phyloP scores from a whole-genome alignment of 2,888 invertebrate genomes.

The Xestia xanthographa region DNA sequence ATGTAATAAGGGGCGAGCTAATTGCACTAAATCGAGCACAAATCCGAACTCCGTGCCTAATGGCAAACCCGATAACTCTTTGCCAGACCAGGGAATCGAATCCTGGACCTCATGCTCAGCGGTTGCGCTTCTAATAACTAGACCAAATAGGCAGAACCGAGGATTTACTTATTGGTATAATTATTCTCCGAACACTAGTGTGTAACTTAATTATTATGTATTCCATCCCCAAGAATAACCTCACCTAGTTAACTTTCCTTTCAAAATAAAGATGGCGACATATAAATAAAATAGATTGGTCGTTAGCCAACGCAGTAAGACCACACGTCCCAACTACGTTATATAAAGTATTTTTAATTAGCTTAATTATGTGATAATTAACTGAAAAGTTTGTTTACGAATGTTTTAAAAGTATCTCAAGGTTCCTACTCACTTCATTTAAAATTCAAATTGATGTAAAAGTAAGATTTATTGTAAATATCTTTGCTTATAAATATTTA shows the following conservation, averaged over 20 bases:
- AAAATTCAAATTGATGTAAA: conserved; percentile 64
- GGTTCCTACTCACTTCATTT: conserved; percentile 55
- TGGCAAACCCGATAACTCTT: neutral
- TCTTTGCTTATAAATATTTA: conserved; percentile 55
- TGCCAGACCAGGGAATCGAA: neutral
- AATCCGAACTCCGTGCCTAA: neutral
- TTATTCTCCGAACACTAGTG: neutral
- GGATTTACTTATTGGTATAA: neutral
- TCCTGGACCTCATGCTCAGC: neutral
- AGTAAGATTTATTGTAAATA: conserved; percentile 57
- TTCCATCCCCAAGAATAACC: conserved; percentile 1
- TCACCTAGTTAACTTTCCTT: conserved; percentile 25
- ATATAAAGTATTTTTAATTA: conserved; percentile 68
- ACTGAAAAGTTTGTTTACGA: conserved; percentile 69
- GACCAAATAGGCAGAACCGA: neutral
- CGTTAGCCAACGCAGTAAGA: conserved; percentile 51
- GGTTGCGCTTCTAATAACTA: neutral
- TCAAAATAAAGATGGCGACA: conserved; percentile 35
- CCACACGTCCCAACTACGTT: conserved; percentile 64
- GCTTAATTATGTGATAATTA: conserved; percentile 72
- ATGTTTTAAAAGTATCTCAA: conserved; percentile 64
- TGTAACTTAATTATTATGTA: neutral
- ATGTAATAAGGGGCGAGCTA: neutral
- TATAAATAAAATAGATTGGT: conserved; percentile 50
- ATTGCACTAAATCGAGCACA: neutral